Base-by-base conservation (phyloP, 2,888 invertebrate species). In the Hylaea fasciaria region DNA sequence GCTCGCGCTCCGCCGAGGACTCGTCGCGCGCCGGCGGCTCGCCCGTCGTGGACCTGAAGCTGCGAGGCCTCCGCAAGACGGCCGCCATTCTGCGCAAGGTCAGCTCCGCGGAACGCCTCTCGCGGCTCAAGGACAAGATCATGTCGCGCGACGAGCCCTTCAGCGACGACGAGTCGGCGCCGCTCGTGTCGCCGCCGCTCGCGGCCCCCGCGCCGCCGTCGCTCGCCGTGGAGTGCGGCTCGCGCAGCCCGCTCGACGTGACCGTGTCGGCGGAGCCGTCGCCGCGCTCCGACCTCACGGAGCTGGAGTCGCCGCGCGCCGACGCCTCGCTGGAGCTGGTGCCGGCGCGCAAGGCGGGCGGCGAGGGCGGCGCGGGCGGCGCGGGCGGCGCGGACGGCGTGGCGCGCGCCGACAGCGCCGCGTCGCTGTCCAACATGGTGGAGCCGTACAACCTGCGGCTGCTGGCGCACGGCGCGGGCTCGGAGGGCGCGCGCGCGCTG, bases 81-180 rank as follows among this genome's bases (percentile, higher is more conserved):
- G 88, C 85, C 53, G 86, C 89, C 62, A 83, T 84, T 39, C 79
- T 89, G 32, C 85, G 82, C 65, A 87, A 83, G 64, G 90, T 86
- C 46, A 81, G 89, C 77, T 91, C 91, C 44, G 85, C 90, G 13
- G 91, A 91, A 73, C 76, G 85, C 11, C 79, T 91, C 56, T 71
- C 87, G 66, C 81, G 89, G 12, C 76, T 92, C 55, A 85, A 83
- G 64, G 92, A 91, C 68, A 87, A 82, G 76, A 80, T 92, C 13
- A 70, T 89, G 80, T 66, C 82, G 40, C 85, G 83, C 64, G 83
- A 82, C 54, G 85, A 85, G 46, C 68, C 78, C 41, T 82, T 84
- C 64, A 93, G 94, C 78, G 95, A 95, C 77, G 95, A 95, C 79
- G 96, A 96, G 69, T 95, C 95, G 1, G 95, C 95, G 57, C 90